These are phyloP conservation scores for Catocala sponsa DNA, from an alignment of 2,888 invertebrate species.

Conservation along the genomic window DNA sequence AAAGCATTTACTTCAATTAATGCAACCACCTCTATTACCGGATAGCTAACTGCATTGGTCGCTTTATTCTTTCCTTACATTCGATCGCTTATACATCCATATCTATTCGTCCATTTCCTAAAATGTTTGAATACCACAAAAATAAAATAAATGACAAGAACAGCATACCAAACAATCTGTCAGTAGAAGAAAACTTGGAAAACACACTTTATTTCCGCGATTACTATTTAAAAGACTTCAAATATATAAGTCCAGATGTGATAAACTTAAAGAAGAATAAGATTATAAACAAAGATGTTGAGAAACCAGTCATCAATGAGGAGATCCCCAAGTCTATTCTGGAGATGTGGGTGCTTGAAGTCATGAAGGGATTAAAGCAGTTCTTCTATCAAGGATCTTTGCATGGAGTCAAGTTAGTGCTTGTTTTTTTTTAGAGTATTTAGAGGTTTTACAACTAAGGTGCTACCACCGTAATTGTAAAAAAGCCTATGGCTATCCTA, in stretches of 20 bases:
- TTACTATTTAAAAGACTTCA: constrained; percentile 76
- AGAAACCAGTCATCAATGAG: constrained; percentile 35
- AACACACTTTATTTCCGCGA: constrained; percentile 66
- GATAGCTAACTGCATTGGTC: constrained; percentile 14
- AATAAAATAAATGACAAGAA: constrained; percentile 47
- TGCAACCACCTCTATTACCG: constrained; percentile 27
- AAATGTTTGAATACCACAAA: constrained; percentile 50
- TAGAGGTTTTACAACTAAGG: no score
- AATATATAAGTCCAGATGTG: constrained; percentile 71
- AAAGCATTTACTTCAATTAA: constrained; percentile 42
- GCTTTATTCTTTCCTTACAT: constrained; percentile 22
- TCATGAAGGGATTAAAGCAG: constrained; percentile 75
- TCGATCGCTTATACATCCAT: constrained; percentile 16
- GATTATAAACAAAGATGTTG: constrained; percentile 32
- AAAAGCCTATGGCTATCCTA: no score
- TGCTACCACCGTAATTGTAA: no score
- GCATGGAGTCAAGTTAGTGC: constrained; percentile 84
- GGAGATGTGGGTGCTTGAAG: constrained; percentile 69
- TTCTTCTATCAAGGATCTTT: constrained; percentile 80
- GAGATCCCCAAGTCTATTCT: constrained; percentile 49
- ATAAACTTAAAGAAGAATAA: constrained; percentile 50
- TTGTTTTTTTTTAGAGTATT: neutral
- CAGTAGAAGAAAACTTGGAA: constrained; percentile 46
- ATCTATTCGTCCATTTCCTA: neutral
- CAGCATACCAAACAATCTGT: constrained; percentile 43